Percentiles rank a stretch among this genome's conserved stretches.
These are phyloP conservation scores for Scartelaos histophorus DNA, from an alignment of 2,113 vertebrate genomes.

Conservation along the genomic window DNA sequence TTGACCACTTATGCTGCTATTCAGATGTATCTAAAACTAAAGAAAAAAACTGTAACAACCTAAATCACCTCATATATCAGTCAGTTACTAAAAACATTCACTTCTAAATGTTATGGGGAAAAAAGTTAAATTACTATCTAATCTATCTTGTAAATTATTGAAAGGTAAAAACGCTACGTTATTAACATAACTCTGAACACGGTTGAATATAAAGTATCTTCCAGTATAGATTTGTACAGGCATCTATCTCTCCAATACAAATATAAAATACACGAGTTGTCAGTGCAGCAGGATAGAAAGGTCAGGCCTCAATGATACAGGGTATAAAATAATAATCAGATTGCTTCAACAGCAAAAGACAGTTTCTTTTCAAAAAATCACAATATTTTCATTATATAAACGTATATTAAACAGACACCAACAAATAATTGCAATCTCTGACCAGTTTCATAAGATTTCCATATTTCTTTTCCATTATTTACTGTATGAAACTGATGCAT, in stretches of 20 bases:
- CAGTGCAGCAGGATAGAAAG: neutral
- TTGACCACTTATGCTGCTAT: too few species aligned
- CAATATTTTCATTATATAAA: too few species aligned
- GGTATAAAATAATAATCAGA: neutral
- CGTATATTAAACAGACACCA: too few species aligned
- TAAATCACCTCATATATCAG: neutral
- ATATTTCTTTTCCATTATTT: neutral
- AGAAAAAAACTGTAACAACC: too few species aligned
- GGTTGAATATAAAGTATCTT: neutral
- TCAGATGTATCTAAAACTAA: too few species aligned
- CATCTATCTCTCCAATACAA: neutral
- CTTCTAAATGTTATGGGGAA: neutral
- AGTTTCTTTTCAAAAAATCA: neutral
- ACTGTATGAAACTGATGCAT: neutral
- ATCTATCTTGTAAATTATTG: neutral
- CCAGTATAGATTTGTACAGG: neutral
- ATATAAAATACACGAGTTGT: neutral
- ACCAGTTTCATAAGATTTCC: neutral
- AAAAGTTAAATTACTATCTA: neutral
- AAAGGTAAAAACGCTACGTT: neutral
- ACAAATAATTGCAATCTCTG: too few species aligned
- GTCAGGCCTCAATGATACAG: neutral
- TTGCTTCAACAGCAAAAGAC: neutral
- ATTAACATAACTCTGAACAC: neutral
- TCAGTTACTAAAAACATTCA: neutral